phyloP scores from a whole-genome alignment of 2,797 vertebrate genomes.

The Ptychadena robeensis region DNA sequence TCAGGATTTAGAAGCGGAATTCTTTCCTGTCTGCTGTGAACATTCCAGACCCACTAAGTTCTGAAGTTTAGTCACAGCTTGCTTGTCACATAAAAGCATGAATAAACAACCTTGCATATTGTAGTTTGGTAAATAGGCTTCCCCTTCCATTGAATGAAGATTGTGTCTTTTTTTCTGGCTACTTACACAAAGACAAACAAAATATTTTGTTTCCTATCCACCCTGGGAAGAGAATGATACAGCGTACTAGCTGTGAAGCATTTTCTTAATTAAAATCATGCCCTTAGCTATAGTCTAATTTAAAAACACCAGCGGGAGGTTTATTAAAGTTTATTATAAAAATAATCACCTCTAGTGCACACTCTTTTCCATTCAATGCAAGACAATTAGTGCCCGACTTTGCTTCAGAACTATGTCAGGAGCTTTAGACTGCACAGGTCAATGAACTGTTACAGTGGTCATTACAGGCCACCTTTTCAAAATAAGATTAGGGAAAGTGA shows the following conservation, averaged over 20 bases:
- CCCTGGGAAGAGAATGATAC: slow-evolving; percentile 47
- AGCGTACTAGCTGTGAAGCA: slow-evolving; percentile 58
- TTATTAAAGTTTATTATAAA: slow-evolving; percentile 63
- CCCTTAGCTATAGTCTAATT: slow-evolving; percentile 62
- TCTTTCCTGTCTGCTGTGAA: neutral
- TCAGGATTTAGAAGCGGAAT: no score
- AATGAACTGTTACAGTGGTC: slow-evolving; percentile 61
- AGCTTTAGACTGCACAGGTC: slow-evolving; percentile 52
- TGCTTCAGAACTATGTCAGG: slow-evolving; percentile 56
- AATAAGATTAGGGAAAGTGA: slow-evolving; percentile 43
- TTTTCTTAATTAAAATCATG: slow-evolving; percentile 62
- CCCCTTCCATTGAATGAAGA: neutral
- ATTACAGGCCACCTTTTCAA: slow-evolving; percentile 58
- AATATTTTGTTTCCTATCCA: slow-evolving; percentile 56
- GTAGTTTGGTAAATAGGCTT: neutral
- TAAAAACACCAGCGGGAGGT: slow-evolving; percentile 63
- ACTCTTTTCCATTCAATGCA: slow-evolving; percentile 47
- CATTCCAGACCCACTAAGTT: neutral
- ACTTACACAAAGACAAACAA: slow-evolving; percentile 46
- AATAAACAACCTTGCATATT: neutral
- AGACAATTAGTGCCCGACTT: slow-evolving; percentile 55
- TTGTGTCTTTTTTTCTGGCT: slow-evolving; percentile 14
- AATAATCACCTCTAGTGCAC: slow-evolving; percentile 58
- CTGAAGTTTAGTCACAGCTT: neutral
- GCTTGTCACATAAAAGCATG: neutral